Evolutionary conservation across 1,140 invertebrate genomes (phyloP), one percentile per base, ranked within the genome.

Genomic region (Drosophila grimshawi): DNA sequence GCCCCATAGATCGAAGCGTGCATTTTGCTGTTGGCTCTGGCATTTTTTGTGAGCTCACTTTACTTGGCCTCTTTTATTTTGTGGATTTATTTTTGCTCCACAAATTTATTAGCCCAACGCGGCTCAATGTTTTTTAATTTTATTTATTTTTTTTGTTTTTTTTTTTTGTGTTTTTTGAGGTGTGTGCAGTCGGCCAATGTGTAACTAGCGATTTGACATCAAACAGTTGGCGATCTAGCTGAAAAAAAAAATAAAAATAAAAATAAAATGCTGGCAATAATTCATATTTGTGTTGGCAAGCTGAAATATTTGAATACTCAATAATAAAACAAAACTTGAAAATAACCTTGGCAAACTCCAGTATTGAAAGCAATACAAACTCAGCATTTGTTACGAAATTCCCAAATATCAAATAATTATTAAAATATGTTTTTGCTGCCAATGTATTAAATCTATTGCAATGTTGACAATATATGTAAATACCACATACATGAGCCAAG

Each of bases 41-140:
- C 72, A 86, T 71, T 85, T 86, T 78, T 86, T 86, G 76, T 66
- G 62, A 63, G 78, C 33, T 10, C 3, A 41, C 39, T 52, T 56
- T 78, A 68, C 69, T 72, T 57, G 10, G 37, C 46, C 11, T 59
- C 6, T 63, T 53, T 57, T 45, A 51, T 55, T 2, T 7, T 10
- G 30, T 48, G 32, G 5, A 39, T 53, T 37, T 69, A 46, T 70
- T 70, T 64, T 51, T 35, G 11, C 6, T 19, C 52, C 11, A 45
- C 43, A 71, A 51, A 59, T 71, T 51, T 71, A 71, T 66, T 59
- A 59, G 53, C 35, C 61, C 68, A 43, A 49, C 29, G 67, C 7
- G 32, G 60, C 61, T 56, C 67, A 70, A 63, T 70, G 32, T 52
- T 30, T 35, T 43, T 32, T 51, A 51, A 51, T 35, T 39, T n/a